Base-by-base conservation (phyloP, 2,888 invertebrate species). In the Drosophila rubida region DNA sequence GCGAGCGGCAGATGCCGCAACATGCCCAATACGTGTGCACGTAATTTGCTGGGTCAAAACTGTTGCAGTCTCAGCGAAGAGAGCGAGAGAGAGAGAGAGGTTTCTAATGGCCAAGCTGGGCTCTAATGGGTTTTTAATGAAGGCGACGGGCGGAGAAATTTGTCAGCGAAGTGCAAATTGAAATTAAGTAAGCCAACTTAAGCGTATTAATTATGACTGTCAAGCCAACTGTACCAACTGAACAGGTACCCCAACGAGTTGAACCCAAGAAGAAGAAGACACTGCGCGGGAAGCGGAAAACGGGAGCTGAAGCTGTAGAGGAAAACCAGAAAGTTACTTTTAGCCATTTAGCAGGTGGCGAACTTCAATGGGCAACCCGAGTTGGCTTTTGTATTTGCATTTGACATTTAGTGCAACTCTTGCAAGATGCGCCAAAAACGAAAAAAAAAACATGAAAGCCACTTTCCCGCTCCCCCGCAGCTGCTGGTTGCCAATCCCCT, bases 111-210 rank as follows among this genome's bases (percentile, higher is more conserved):
- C 23, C 59, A 22, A 19, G 30, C 50, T 37, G 51, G 3, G 16
- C 72, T 62, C 85, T 85, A 85, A 85, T 85, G 87, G 69, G 45
- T 88, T 85, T 85, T 85, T 85, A 85, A 85, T 88, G 88, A 79
- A 71, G 68, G 62, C 49, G 45, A 50, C 67, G 58, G 53, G 65
- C 42, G 58, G 59, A 68, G 70, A 74, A 84, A 81, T 80, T 78
- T 84, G 85, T 84, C 69, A 75, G 76, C 75, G 41, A 61, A 64
- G 62, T 63, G 70, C 78, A 78, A 67, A 78, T 78, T 78, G 74
- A 67, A 87, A 81, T 69, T 81, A 81, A 87, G 67, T 87, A 68
- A 73, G 60, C 81, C 60, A 86, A 88, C 50, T 83, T 86, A 88
- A 77, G 86, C 61, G 69, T 80, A 86, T 88, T 84, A 88, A 84